Evolutionary conservation across 1,140 invertebrate genomes (phyloP).

Genomic region (Piezodorus guildinii): DNA sequence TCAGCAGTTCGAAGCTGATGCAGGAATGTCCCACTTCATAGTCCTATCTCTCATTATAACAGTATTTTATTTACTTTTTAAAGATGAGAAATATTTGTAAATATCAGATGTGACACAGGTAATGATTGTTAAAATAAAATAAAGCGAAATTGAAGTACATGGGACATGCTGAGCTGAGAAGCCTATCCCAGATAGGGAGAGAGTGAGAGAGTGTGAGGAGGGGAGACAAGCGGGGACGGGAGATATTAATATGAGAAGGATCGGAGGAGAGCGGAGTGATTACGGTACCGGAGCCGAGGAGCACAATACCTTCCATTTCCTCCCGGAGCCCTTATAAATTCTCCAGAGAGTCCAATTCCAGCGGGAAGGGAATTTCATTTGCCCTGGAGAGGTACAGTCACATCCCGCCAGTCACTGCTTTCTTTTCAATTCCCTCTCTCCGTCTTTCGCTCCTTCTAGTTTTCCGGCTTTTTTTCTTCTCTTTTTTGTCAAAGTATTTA

Average conservation of each 20-base stretch:
- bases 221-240: slow-evolving; percentile 5
- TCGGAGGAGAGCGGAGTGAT: background rate
- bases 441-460: background rate
- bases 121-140: too few species aligned
- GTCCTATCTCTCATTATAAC: too few species aligned
- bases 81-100: too few species aligned
- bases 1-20: too few species aligned
- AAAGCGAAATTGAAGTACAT: too few species aligned
- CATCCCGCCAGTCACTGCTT: background rate
- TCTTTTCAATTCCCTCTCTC: slow-evolving; percentile 1
- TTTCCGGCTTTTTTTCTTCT: background rate
- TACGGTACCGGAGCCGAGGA: background rate
- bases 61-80: too few species aligned
- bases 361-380: slow-evolving; percentile 10
- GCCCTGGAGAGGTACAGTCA: slow-evolving; percentile 10
- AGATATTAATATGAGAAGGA: slow-evolving; percentile 14
- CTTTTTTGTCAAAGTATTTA: too few species aligned
- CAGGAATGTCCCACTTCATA: too few species aligned
- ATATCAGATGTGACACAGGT: too few species aligned
- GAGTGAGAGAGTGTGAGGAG: background rate
- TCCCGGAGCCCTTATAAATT: slow-evolving; percentile 11
- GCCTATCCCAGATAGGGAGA: background rate
- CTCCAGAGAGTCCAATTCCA: background rate
- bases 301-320: slow-evolving; percentile 15
- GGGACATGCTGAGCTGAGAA: too few species aligned